Evolutionary conservation across 2,113 vertebrate genomes (phyloP).

Genomic region (Pithys albifrons): DNA sequence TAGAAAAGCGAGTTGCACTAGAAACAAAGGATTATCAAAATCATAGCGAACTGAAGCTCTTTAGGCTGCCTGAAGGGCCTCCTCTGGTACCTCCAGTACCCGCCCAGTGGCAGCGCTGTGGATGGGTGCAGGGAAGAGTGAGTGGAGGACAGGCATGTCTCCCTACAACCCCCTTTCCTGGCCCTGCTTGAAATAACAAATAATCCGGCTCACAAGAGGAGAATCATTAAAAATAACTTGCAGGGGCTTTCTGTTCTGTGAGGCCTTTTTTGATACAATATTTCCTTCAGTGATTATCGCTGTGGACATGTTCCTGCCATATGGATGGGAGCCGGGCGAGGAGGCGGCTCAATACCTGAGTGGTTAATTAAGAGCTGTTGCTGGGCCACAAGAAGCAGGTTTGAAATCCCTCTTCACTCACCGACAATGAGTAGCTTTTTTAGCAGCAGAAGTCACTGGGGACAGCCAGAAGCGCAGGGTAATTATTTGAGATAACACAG

Average conservation of each 20-base stretch:
- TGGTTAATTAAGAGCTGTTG: slow-evolving; percentile 99
- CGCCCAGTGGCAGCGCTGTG: neutral
- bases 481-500: slow-evolving; percentile 98
- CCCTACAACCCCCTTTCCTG: neutral
- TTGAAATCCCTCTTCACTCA: slow-evolving; percentile 89
- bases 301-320: slow-evolving; percentile 90
- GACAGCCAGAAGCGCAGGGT: slow-evolving; percentile 93
- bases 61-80: slow-evolving; percentile 43
- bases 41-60: slow-evolving; percentile 31
- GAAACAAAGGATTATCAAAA: slow-evolving; percentile 75
- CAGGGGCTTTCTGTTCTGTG: slow-evolving; percentile 86
- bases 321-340: slow-evolving; percentile 89
- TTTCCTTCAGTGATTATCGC: slow-evolving; percentile 92
- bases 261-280: slow-evolving; percentile 86
- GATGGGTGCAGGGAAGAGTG: slow-evolving; percentile 48
- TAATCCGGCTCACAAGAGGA: slow-evolving; percentile 84
- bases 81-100: slow-evolving; percentile 31
- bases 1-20: neutral
- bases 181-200: slow-evolving; percentile 84
- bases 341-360: slow-evolving; percentile 93
- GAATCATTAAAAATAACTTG: slow-evolving; percentile 99
- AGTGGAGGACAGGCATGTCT: slow-evolving; percentile 76
- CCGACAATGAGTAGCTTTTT: slow-evolving; percentile 87
- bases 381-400: slow-evolving; percentile 91
- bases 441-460: slow-evolving; percentile 84